A percentile compares a stretch with the other conserved stretches of the same genome.
phyloP scores from a whole-genome alignment of 2,113 vertebrate genomes.

The Callipepla californica region DNA sequence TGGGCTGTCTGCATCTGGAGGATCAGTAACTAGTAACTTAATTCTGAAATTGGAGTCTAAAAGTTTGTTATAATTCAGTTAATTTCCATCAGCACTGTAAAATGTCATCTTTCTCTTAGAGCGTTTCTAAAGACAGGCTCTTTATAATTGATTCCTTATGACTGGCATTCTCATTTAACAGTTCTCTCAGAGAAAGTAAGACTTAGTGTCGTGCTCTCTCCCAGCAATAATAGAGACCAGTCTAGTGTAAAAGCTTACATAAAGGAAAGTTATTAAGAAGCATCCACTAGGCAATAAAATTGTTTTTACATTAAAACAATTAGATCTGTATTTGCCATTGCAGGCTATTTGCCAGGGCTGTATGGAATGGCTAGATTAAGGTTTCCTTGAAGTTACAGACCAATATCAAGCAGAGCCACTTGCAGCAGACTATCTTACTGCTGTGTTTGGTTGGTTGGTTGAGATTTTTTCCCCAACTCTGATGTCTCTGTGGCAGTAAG shows the following conservation, averaged over 20 bases:
- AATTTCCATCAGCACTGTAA: not conserved
- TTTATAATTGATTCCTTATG: not conserved
- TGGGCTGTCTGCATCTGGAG: not conserved
- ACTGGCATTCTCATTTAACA: not conserved
- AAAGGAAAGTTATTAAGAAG: not conserved
- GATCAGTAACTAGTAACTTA: not conserved
- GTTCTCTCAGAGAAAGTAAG: not conserved
- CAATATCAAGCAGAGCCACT: fast-evolving
- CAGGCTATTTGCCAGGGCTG: not conserved
- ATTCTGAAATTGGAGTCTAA: not conserved
- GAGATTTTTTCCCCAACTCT: fast-evolving
- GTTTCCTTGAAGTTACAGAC: not conserved
- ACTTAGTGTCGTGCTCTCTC: not conserved
- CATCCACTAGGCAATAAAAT: not conserved
- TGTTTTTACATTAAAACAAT: not conserved
- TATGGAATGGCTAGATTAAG: slow-evolving; percentile 17
- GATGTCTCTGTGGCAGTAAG: not conserved
- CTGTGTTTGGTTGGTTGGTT: not conserved
- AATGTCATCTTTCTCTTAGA: not conserved
- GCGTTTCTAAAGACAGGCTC: not conserved
- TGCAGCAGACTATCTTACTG: not conserved
- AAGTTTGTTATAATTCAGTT: not conserved
- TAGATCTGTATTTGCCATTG: slow-evolving; percentile 14
- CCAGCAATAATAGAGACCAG: slow-evolving; percentile 1
- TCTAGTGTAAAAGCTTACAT: not conserved